These are phyloP conservation scores for Ferdinandea cuprea DNA, from an alignment of 2,888 invertebrate species.

Conservation along the genomic window DNA sequence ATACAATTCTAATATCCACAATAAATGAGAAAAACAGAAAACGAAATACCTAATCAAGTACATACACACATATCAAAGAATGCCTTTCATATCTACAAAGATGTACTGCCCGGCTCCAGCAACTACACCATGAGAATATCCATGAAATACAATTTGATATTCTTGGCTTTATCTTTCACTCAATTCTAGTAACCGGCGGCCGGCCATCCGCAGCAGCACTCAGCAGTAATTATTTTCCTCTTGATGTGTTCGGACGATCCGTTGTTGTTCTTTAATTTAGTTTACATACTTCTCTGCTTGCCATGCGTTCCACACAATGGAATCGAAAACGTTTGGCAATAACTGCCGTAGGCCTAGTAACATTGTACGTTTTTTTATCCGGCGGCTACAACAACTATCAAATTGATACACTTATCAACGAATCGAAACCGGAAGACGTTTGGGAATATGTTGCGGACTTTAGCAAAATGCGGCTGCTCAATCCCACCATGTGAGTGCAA, in stretches of 20 bases:
- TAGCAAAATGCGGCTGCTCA: conserved; percentile 88
- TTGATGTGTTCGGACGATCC: conserved; percentile 30
- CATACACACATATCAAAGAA: background rate
- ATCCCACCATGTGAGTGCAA: conserved; percentile 88
- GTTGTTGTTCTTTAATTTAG: background rate
- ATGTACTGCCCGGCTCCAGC: background rate
- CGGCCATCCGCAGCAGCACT: background rate
- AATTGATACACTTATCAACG: conserved; percentile 84
- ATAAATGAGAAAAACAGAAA: no score
- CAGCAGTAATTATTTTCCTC: conserved; percentile 36
- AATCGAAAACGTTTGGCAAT: conserved; percentile 51
- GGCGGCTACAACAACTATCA: conserved; percentile 82
- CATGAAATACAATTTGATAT: background rate
- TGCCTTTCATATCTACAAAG: background rate
- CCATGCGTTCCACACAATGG: conserved; percentile 62
- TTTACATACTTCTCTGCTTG: no score
- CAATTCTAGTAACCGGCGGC: conserved; percentile 7
- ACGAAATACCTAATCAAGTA: background rate
- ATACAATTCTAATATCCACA: no score
- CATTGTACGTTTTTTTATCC: conserved; percentile 79
- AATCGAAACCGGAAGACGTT: conserved; percentile 85
- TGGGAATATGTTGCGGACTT: conserved; percentile 92
- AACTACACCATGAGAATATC: background rate
- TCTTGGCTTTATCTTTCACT: conserved; percentile 8
- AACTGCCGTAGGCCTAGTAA: conserved; percentile 14